Conservation (phyloP, 2,113 vertebrate species). For the Ailuropoda melanoleuca region DNA sequence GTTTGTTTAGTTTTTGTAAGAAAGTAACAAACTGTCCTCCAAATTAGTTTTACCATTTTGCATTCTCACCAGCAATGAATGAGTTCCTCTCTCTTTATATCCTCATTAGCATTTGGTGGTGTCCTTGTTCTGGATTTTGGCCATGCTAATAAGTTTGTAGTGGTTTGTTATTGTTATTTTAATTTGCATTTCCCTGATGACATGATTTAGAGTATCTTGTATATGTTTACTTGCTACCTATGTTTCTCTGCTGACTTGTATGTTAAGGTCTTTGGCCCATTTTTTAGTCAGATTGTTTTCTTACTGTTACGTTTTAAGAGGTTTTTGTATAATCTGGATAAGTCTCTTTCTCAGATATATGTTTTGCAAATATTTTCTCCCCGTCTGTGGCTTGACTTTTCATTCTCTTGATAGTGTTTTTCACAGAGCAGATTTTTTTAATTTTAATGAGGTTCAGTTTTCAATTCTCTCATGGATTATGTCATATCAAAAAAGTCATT, state of each 20-base stretch:
- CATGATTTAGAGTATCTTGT: background rate
- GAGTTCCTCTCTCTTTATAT: background rate
- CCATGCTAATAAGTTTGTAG: background rate
- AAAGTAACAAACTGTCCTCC: background rate
- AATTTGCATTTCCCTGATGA: background rate
- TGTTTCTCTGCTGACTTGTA: background rate
- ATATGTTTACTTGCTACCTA: background rate
- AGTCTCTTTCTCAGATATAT: background rate
- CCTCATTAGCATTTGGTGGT: background rate
- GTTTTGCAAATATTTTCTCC: background rate
- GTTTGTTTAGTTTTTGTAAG: background rate
- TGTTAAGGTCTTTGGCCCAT: background rate
- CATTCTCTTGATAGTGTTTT: background rate
- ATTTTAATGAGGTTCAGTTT: background rate
- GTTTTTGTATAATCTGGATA: background rate
- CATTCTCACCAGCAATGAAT: background rate
- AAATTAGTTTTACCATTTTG: background rate
- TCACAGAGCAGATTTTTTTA: background rate
- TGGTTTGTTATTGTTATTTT: background rate
- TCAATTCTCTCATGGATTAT: background rate
- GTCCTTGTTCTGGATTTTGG: background rate
- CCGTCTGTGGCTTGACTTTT: background rate
- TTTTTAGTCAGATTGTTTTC: background rate
- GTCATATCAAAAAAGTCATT: background rate
- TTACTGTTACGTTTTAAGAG: background rate